Evolutionary conservation across 2,888 invertebrate genomes (phyloP), one percentile per base, ranked within the genome.

Genomic region (Trissoscelio sp.): DNA sequence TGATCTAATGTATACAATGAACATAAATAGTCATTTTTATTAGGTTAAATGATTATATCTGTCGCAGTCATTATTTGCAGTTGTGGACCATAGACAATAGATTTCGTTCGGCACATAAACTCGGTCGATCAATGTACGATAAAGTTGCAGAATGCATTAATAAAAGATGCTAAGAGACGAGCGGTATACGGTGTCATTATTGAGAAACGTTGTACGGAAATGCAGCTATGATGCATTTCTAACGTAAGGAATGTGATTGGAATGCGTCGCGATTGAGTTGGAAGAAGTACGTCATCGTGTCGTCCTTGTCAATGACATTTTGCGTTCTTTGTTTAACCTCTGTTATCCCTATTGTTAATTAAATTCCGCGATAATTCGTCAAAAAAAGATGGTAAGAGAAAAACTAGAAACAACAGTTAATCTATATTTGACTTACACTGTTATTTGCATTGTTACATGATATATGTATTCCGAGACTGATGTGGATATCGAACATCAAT

Each of bases 151-250:
- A 74, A 64, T 62, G 51, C 42, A 77, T 77, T 70, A 77, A 72
- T 75, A 72, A 77, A 72, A 66, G 53, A 66, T 72, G 48, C 44
- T 18, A 53, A 80, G 60, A 57, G 46, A 51, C 31, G 66, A 69
- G 24, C 57, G 51, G 20, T 51, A 69, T 39, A 70, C 22, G 67
- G 48, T 60, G 57, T 46, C 48, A 42, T 14, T 37, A 62, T 39
- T 37, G 12, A 57, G 57, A 74, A 79, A 53, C 55, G 55, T 44
- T 39, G 39, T 46, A 20, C 72, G 51, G 60, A 70, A 77, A 77
- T 81, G 51, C 51, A 34, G 39, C 60, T 72, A 46, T 55, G 72
- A 55, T 81, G 57, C 58, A 60, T 55, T 75, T 75, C 37, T 39
- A 75, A 66, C 31, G 14, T 18, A 18, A 34, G 51, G 46, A 73